These are phyloP conservation scores for Aegypius monachus DNA, from an alignment of 2,113 vertebrate species.

Conservation along the genomic window DNA sequence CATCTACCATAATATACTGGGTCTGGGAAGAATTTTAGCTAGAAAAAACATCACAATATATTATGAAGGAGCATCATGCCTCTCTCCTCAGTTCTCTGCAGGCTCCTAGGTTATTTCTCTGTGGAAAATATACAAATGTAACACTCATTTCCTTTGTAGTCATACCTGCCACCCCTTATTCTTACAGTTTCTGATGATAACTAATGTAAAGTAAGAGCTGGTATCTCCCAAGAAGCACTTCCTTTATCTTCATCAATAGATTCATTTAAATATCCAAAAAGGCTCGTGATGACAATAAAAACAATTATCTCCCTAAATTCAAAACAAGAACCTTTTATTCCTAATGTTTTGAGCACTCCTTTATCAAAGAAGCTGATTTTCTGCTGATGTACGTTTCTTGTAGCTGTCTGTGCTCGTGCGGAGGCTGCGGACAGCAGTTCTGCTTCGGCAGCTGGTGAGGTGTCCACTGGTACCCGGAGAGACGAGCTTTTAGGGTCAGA, in stretches of 20 bases:
- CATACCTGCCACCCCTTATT: not conserved
- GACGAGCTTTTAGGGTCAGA: not conserved
- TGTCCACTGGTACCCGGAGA: not conserved
- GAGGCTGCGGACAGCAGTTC: fast-evolving
- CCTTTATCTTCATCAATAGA: not conserved
- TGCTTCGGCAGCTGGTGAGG: not conserved
- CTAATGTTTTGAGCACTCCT: not conserved
- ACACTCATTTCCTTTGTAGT: not conserved
- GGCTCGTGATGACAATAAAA: not conserved
- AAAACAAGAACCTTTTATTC: not conserved
- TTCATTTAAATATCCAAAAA: not conserved
- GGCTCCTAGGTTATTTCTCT: not conserved
- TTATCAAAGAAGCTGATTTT: not conserved
- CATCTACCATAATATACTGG: not conserved
- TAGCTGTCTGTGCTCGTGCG: not conserved
- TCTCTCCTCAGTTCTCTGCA: not conserved
- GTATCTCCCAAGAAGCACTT: not conserved
- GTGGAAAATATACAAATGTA: not conserved
- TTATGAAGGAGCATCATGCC: not conserved
- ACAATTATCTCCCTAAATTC: not conserved
- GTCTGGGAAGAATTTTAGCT: not conserved
- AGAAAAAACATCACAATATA: not conserved
- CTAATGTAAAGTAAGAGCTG: not conserved
- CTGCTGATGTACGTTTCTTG: not conserved
- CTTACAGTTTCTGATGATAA: not conserved